Conservation (phyloP, 2,797 vertebrate genomes). For the Arnoldichthys spilopterus region DNA sequence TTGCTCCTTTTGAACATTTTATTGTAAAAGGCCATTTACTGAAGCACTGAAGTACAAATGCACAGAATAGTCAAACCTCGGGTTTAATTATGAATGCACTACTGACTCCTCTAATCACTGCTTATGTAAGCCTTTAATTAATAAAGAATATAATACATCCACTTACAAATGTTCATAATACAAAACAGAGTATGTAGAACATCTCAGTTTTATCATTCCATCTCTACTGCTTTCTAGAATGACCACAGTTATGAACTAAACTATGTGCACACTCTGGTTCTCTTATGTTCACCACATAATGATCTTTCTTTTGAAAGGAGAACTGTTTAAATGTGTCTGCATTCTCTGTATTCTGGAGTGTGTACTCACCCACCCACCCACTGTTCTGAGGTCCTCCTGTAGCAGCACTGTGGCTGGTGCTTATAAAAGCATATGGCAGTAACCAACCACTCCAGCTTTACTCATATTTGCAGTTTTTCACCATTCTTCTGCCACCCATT, state of each 20-base stretch:
- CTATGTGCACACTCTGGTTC: not conserved
- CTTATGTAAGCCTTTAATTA: not conserved
- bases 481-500: not conserved
- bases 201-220: not conserved
- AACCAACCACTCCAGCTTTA: slow-evolving; percentile 39
- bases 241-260: not conserved
- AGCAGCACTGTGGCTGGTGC: slow-evolving; percentile 47
- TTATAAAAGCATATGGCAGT: slow-evolving; percentile 50
- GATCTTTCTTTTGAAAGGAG: slow-evolving; percentile 14
- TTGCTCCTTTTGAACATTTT: not conserved
- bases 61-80: not conserved
- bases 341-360: slow-evolving; percentile 13
- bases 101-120: not conserved
- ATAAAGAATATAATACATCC: not conserved
- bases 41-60: not conserved
- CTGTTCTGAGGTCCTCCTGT: slow-evolving; percentile 30
- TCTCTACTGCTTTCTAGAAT: not conserved
- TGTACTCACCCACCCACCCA: slow-evolving; percentile 16
- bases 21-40: not conserved
- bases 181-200: not conserved
- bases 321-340: slow-evolving; percentile 20
- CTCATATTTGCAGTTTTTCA: slow-evolving; percentile 13
- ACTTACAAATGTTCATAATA: not conserved
- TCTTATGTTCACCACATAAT: not conserved
- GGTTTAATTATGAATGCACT: not conserved